Evolutionary conservation across 2,888 invertebrate genomes (phyloP).

Genomic region (Chironomus riparius): DNA sequence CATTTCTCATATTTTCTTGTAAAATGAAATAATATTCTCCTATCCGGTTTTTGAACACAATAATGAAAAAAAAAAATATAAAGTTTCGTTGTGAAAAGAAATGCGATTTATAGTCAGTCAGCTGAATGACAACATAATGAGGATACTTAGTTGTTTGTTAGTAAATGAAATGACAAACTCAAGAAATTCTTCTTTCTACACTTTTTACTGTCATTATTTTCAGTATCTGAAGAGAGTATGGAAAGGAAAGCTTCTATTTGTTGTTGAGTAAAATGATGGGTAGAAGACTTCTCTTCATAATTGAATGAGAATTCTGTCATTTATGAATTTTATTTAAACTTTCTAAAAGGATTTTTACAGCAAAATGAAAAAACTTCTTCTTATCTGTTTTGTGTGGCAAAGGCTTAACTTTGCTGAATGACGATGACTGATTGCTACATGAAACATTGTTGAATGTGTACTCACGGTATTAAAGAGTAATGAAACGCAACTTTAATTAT

Average conservation of each 20-base stretch:
- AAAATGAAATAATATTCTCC: neutral
- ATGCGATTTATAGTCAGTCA: neutral
- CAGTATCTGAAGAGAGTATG: neutral
- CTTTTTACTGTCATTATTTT: neutral
- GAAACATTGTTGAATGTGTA: too few relatives aligned
- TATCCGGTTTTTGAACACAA: neutral
- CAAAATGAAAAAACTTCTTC: too few relatives aligned
- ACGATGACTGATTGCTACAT: too few relatives aligned
- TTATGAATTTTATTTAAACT: too few relatives aligned
- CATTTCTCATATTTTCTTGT: neutral
- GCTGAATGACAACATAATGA: conserved; percentile 9
- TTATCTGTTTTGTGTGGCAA: too few relatives aligned
- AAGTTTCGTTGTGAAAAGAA: neutral
- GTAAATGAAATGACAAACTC: neutral
- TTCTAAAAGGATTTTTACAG: too few relatives aligned
- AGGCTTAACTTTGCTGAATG: too few relatives aligned
- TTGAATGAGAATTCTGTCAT: neutral
- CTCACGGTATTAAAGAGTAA: too few relatives aligned
- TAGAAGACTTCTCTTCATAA: neutral
- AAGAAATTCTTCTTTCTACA: neutral
- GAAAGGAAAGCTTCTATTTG: neutral
- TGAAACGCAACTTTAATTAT: too few relatives aligned
- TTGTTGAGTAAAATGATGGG: neutral
- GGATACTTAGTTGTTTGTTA: conserved; percentile 1
- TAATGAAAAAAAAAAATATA: neutral